These are phyloP conservation scores for Chironomus riparius DNA, from an alignment of 2,888 invertebrate species.

Conservation along the genomic window DNA sequence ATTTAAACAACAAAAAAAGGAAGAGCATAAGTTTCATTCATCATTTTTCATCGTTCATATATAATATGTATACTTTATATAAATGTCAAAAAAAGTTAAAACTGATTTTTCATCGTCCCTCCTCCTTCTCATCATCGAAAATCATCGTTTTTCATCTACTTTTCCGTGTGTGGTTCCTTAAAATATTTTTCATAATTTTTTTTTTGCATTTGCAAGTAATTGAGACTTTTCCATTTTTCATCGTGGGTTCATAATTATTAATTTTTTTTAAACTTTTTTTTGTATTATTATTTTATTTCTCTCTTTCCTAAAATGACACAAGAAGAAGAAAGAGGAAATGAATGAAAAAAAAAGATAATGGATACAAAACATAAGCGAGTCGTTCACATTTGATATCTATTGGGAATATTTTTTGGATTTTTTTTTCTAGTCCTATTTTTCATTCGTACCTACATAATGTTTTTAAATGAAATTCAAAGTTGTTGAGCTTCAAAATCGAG, in stretches of 20 bases:
- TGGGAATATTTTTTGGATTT: too few relatives aligned
- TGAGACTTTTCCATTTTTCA: background rate
- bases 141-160: too few relatives aligned
- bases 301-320: constrained; percentile 6
- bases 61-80: background rate
- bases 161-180: too few relatives aligned
- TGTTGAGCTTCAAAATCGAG: too few relatives aligned
- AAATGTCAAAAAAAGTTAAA: constrained; percentile 3
- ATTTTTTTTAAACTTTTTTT: too few relatives aligned
- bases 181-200: too few relatives aligned
- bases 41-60: background rate
- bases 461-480: too few relatives aligned
- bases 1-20: background rate
- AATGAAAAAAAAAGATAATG: too few relatives aligned
- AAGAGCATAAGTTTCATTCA: constrained; percentile 2
- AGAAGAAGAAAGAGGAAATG: background rate
- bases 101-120: background rate
- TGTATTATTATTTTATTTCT: background rate
- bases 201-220: constrained; percentile 7
- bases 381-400: too few relatives aligned
- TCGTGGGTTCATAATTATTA: background rate
- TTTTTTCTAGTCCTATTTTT: too few relatives aligned
- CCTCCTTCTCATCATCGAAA: background rate
- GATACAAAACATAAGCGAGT: too few relatives aligned
- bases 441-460: too few relatives aligned